phyloP scores from a whole-genome alignment of 2,113 vertebrate genomes.

The Gadus macrocephalus region DNA sequence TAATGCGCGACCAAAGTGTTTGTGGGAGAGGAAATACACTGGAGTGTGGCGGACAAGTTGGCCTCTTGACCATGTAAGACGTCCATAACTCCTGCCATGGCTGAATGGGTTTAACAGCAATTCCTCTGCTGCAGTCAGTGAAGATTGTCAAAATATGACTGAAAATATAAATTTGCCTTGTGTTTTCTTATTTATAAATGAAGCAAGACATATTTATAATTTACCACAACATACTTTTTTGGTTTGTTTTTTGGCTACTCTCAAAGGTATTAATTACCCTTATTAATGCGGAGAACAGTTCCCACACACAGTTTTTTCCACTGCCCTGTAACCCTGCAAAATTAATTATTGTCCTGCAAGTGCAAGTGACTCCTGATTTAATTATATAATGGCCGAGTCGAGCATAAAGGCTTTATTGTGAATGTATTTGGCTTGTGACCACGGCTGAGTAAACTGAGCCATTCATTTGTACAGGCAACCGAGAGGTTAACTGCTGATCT shows the following conservation, averaged over 20 bases:
- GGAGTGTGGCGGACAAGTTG: constrained; percentile 12
- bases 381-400: constrained; percentile 54
- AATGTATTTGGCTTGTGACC: constrained; percentile 47
- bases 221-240: neutral
- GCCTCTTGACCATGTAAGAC: constrained; percentile 21
- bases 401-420: constrained; percentile 49
- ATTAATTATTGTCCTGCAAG: constrained; percentile 54
- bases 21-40: constrained; percentile 17
- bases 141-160: constrained; percentile 33
- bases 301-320: constrained; percentile 35
- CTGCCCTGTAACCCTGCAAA: constrained; percentile 29
- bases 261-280: constrained; percentile 68
- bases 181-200: neutral
- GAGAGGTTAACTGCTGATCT: constrained; percentile 51
- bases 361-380: constrained; percentile 48
- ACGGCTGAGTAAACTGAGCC: constrained; percentile 54
- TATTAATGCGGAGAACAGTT: constrained; percentile 58
- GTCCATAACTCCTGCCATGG: constrained; percentile 12
- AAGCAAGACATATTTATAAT: no score
- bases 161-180: neutral
- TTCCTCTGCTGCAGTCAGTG: constrained; percentile 41
- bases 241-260: constrained; percentile 36
- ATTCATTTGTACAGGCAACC: constrained; percentile 47
- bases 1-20: constrained; percentile 26
- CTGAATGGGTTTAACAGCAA: constrained; percentile 15